These are phyloP conservation scores for Sparus aurata DNA, from an alignment of 2,797 vertebrate species.

Conservation along the genomic window DNA sequence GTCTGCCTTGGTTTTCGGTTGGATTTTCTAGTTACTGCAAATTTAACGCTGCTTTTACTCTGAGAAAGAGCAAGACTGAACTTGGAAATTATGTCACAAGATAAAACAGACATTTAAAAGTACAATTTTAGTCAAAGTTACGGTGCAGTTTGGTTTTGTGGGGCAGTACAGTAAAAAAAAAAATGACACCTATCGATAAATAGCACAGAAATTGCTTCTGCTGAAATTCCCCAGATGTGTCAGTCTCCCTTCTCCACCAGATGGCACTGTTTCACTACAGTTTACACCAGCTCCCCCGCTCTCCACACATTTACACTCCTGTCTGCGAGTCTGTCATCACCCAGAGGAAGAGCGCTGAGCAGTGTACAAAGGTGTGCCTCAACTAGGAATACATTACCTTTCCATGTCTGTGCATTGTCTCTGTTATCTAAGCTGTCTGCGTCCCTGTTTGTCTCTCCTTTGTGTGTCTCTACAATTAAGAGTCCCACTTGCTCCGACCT, in stretches of 20 bases:
- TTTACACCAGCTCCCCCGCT: constrained; percentile 49
- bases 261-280: constrained; percentile 89
- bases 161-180: neutral
- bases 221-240: constrained; percentile 8
- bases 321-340: constrained; percentile 15
- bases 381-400: constrained; percentile 69
- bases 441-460: constrained; percentile 54
- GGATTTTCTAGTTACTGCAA: too few species aligned
- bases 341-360: constrained; percentile 34
- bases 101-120: too few species aligned
- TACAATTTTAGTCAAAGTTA: too few species aligned
- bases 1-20: too few species aligned
- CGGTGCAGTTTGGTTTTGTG: too few species aligned
- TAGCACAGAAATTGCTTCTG: neutral
- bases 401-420: constrained; percentile 55
- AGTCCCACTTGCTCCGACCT: constrained; percentile 38
- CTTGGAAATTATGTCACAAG: too few species aligned
- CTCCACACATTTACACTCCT: constrained; percentile 15
- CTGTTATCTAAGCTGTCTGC: constrained; percentile 49
- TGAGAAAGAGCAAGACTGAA: too few species aligned
- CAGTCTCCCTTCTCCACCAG: constrained; percentile 83
- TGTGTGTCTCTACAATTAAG: constrained; percentile 39
- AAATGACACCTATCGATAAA: neutral
- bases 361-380: constrained; percentile 68
- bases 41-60: too few species aligned